These are phyloP conservation scores for Dicyrtomina minuta DNA, from an alignment of 2,888 invertebrate genomes.

Conservation along the genomic window DNA sequence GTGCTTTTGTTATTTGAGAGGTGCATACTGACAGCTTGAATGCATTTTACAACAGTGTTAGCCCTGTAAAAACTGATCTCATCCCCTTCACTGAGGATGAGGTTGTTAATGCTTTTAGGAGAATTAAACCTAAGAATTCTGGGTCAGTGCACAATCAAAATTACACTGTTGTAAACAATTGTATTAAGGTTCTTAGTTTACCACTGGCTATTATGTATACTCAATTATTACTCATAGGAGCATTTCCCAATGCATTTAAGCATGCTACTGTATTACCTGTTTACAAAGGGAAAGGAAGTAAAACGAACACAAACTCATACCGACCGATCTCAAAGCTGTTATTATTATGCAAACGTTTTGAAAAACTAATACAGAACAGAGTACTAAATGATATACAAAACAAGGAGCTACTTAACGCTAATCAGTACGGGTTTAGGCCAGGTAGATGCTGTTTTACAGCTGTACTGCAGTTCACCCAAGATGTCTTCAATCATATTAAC, in stretches of 20 bases:
- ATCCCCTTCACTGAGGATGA: neutral
- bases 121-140: neutral
- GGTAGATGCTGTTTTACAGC: constrained; percentile 9
- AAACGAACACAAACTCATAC: too few species aligned
- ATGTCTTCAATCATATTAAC: neutral
- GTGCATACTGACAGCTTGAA: too few species aligned
- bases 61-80: neutral
- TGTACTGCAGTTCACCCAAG: neutral
- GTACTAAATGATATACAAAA: neutral
- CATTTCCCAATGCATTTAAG: neutral
- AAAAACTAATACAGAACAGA: neutral
- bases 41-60: neutral
- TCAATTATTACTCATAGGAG: neutral
- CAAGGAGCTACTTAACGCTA: neutral
- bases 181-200: neutral
- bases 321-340: too few species aligned
- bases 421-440: constrained; percentile 7
- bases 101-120: neutral
- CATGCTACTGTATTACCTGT: neutral
- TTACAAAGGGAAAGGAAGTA: too few species aligned
- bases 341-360: neutral
- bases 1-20: too few species aligned
- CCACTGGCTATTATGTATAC: neutral
- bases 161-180: neutral
- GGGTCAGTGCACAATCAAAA: neutral